phyloP scores from a whole-genome alignment of 2,113 vertebrate species.

The Todiramphus chloris region DNA sequence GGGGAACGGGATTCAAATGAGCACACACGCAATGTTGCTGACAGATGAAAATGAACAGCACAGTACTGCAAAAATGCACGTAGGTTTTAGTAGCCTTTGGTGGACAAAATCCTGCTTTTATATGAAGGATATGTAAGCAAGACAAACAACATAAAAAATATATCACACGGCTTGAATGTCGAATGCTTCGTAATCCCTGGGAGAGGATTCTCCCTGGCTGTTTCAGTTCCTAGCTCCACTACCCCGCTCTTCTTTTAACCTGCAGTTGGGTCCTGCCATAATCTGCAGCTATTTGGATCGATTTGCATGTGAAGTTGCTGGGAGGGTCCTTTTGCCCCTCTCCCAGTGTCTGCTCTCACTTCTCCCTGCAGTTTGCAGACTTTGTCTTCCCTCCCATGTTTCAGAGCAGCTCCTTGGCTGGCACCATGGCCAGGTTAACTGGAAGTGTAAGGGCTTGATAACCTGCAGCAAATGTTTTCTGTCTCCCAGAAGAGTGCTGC shows the following conservation, averaged over 20 bases:
- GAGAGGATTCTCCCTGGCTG: background rate
- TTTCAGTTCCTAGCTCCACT: background rate
- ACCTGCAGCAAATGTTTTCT: background rate
- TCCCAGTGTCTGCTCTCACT: background rate
- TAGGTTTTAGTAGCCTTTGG: slow-evolving; percentile 35
- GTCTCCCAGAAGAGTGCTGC: background rate
- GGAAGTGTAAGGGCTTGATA: background rate
- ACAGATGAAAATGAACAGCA: background rate
- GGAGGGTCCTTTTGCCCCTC: background rate
- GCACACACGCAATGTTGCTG: background rate
- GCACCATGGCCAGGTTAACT: background rate
- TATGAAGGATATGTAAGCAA: slow-evolving; percentile 18
- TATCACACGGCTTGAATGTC: background rate
- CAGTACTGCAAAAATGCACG: background rate
- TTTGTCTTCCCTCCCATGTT: background rate
- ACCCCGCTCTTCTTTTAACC: background rate
- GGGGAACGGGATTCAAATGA: slow-evolving; percentile 33
- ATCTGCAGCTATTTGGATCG: rapidly evolving
- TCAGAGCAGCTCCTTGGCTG: background rate
- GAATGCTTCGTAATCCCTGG: background rate
- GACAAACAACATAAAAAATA: background rate
- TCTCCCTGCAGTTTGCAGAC: background rate
- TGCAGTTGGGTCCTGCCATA: rapidly evolving
- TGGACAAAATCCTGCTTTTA: slow-evolving; percentile 24
- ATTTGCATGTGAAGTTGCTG: background rate